These are phyloP conservation scores for Parnassius glacialis DNA, from an alignment of 2,888 invertebrate species.

Conservation along the genomic window DNA sequence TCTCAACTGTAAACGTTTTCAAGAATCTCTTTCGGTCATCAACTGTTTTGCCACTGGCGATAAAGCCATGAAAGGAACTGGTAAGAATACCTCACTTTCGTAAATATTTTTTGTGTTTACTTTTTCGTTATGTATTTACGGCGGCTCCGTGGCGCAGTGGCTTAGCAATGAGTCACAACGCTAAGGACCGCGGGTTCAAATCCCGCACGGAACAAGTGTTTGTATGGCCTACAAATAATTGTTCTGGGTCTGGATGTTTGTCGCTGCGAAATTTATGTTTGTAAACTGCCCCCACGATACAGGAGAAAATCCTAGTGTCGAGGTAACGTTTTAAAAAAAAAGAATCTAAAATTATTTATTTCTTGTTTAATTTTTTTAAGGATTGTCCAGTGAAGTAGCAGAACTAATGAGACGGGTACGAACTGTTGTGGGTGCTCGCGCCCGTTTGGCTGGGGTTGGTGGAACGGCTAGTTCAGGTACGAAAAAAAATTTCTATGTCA, in stretches of 20 bases:
- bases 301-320: too few relatives aligned
- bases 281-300: too few relatives aligned
- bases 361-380: constrained; percentile 51
- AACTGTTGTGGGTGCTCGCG: constrained; percentile 96
- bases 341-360: background rate
- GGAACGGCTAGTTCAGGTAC: constrained; percentile 58
- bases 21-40: constrained; percentile 94
- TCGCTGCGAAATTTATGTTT: too few relatives aligned
- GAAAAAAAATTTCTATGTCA: background rate
- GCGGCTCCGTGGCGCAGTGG: too few relatives aligned
- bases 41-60: constrained; percentile 96
- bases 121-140: background rate
- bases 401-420: constrained; percentile 95
- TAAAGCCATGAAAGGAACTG: constrained; percentile 96
- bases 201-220: too few relatives aligned
- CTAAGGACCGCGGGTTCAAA: too few relatives aligned
- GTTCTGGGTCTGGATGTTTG: too few relatives aligned
- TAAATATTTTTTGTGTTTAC: too few relatives aligned
- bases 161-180: too few relatives aligned
- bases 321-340: too few relatives aligned
- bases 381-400: constrained; percentile 93
- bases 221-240: too few relatives aligned
- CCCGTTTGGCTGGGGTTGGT: constrained; percentile 93
- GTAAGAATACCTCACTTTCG: constrained; percentile 54
- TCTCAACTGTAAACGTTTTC: constrained; percentile 95